These are phyloP conservation scores for Zygaena filipendulae DNA, from an alignment of 2,888 invertebrate species.

Conservation along the genomic window DNA sequence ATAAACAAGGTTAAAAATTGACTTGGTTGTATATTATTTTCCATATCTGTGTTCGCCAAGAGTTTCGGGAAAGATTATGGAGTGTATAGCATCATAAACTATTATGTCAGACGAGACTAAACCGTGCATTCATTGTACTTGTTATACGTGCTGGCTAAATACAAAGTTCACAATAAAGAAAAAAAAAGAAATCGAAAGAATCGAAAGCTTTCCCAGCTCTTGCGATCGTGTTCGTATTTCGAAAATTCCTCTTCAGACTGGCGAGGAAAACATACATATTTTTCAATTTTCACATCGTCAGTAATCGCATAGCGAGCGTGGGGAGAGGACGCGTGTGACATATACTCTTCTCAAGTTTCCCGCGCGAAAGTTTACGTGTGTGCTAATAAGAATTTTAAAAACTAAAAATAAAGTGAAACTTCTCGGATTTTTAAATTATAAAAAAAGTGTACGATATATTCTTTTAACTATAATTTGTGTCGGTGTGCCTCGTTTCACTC, in stretches of 20 bases:
- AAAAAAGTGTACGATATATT: neutral
- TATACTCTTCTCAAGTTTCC: conserved; percentile 30
- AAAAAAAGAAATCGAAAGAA: too few species aligned
- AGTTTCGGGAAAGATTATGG: too few species aligned
- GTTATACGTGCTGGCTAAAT: too few species aligned
- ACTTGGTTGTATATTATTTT: too few species aligned
- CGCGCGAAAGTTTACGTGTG: conserved; percentile 35
- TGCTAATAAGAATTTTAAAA: conserved; percentile 9
- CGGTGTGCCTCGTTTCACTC: conserved; percentile 23
- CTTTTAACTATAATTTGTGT: conserved; percentile 17
- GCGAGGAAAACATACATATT: conserved; percentile 29
- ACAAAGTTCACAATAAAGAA: too few species aligned
- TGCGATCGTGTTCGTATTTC: conserved; percentile 29
- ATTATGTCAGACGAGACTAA: too few species aligned
- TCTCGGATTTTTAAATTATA: too few species aligned
- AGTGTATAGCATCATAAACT: too few species aligned
- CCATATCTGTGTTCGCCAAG: too few species aligned
- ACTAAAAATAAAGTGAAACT: conserved; percentile 3
- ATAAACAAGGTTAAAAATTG: too few species aligned
- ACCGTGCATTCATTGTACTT: too few species aligned
- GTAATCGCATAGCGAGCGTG: conserved; percentile 40
- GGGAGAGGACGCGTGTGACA: conserved; percentile 24
- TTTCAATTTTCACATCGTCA: conserved; percentile 28
- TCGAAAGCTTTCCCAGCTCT: conserved; percentile 40
- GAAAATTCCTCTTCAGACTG: conserved; percentile 37